phyloP scores from a whole-genome alignment of 2,113 vertebrate genomes.

The Coreoperca whiteheadi region DNA sequence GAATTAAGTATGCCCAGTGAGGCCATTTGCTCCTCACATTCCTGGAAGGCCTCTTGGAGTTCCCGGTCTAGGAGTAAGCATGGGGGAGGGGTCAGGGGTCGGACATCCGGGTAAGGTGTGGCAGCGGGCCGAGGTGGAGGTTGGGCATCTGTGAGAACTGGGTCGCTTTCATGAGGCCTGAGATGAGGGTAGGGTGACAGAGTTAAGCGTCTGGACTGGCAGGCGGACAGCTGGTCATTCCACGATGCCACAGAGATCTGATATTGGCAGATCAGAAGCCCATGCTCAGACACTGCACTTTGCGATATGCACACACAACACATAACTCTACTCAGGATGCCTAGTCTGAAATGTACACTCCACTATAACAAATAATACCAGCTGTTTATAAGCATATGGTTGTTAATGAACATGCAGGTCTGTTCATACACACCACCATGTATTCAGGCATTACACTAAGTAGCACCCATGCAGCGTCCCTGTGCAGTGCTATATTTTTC shows the following conservation, averaged over 20 bases:
- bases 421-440: constrained; percentile 9
- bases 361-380: constrained; percentile 7
- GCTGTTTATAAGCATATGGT: constrained; percentile 15
- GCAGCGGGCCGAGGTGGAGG: constrained; percentile 36
- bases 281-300: constrained; percentile 71
- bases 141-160: constrained; percentile 66
- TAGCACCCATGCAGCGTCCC: too few relatives aligned
- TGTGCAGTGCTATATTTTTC: neutral
- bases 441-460: neutral
- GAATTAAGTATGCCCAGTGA: constrained; percentile 69
- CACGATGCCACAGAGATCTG: constrained; percentile 59
- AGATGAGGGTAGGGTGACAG: constrained; percentile 75
- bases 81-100: constrained; percentile 48
- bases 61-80: constrained; percentile 75
- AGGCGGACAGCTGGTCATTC: constrained; percentile 73
- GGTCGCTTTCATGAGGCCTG: constrained; percentile 72
- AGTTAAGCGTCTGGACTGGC: constrained; percentile 63
- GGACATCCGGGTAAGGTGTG: constrained; percentile 41
- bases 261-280: constrained; percentile 31
- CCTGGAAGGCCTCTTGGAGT: constrained; percentile 81
- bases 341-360: constrained; percentile 19
- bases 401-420: constrained; percentile 42
- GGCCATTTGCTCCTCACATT: constrained; percentile 85
- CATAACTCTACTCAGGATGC: constrained; percentile 32
- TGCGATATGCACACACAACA: constrained; percentile 50